A percentile compares a stretch with the other conserved stretches of the same genome.
Evolutionary conservation across 2,888 invertebrate genomes (phyloP).

Genomic region (Rhingia rostrata): DNA sequence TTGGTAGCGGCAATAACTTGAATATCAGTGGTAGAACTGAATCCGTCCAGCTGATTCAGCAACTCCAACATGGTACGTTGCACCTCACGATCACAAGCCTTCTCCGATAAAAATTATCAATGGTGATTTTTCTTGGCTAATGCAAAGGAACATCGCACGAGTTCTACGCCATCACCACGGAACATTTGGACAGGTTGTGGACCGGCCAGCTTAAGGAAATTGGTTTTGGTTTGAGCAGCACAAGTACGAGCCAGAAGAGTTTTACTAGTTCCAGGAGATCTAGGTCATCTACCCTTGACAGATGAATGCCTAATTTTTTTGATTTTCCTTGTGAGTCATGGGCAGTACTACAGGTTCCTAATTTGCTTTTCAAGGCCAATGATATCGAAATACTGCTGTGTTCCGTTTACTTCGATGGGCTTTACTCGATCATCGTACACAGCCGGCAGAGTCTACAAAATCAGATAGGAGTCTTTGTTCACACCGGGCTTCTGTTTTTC

Average conservation of each 20-base stretch:
- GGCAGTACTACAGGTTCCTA: conserved; percentile 97
- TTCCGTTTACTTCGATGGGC: conserved; percentile 99
- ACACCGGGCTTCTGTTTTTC: conserved; percentile 98
- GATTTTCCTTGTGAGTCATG: conserved; percentile 99
- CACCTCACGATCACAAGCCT: conserved; percentile 99
- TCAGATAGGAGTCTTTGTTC: conserved; percentile 98
- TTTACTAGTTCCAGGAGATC: conserved; percentile 92
- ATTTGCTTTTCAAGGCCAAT: conserved; percentile 99
- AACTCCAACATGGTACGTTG: conserved; percentile 99
- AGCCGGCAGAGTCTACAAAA: conserved; percentile 97
- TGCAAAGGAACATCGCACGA: conserved; percentile 99
- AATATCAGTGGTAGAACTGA: conserved; percentile 98
- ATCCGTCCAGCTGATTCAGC: conserved; percentile 98
- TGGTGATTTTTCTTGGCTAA: conserved; percentile 99
- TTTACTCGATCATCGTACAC: conserved; percentile 99
- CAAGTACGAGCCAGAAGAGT: conserved; percentile 98
- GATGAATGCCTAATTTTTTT: conserved; percentile 98
- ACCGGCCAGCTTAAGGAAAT: conserved; percentile 98
- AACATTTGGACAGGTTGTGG: conserved; percentile 99
- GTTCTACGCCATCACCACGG: conserved; percentile 97
- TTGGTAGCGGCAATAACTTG: conserved; percentile 99
- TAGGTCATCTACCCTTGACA: conserved; percentile 90
- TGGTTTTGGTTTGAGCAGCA: conserved; percentile 99
- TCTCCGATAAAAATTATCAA: conserved; percentile 99
- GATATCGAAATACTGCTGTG: conserved; percentile 99